phyloP scores from a whole-genome alignment of 2,888 invertebrate genomes.

The Limnephilus rhombicus region DNA sequence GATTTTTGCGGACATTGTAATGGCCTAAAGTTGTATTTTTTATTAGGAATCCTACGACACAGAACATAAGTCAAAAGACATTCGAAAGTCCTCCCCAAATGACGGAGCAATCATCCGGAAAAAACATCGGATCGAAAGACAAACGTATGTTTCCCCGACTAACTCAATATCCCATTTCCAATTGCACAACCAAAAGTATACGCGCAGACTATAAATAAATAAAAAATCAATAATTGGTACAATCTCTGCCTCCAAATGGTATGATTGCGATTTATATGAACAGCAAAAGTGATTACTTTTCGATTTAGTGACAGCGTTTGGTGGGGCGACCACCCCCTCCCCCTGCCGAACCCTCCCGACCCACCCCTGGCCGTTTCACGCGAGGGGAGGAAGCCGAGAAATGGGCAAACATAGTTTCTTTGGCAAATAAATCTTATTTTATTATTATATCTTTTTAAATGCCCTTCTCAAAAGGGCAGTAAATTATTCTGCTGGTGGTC shows the following conservation, averaged over 20 bases:
- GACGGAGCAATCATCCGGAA: slow-evolving; percentile 43
- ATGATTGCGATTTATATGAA: slow-evolving; percentile 61
- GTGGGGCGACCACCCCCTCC: slow-evolving; percentile 11
- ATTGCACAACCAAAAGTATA: slow-evolving; percentile 51
- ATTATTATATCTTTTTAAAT: slow-evolving; percentile 25
- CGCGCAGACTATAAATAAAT: slow-evolving; percentile 47
- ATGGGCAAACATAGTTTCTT: not conserved
- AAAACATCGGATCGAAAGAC: slow-evolving; percentile 44
- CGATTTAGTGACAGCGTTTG: slow-evolving; percentile 60
- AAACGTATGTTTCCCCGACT: slow-evolving; percentile 58
- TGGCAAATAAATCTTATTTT: slow-evolving; percentile 26
- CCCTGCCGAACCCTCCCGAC: not conserved
- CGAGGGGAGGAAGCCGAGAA: not conserved
- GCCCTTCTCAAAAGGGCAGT: not conserved
- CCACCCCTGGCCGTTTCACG: not conserved
- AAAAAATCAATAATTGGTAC: slow-evolving; percentile 61
- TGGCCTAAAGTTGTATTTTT: not conserved
- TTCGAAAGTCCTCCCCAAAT: not conserved
- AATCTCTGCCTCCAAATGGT: slow-evolving; percentile 50
- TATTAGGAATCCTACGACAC: not conserved
- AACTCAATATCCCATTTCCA: slow-evolving; percentile 57
- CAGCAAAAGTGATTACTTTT: slow-evolving; percentile 64
- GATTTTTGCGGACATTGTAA: not conserved
- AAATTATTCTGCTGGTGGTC: not conserved
- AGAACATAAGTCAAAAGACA: not conserved